phyloP scores from a whole-genome alignment of 2,113 vertebrate species.

The Hirundichthys speculiger region DNA sequence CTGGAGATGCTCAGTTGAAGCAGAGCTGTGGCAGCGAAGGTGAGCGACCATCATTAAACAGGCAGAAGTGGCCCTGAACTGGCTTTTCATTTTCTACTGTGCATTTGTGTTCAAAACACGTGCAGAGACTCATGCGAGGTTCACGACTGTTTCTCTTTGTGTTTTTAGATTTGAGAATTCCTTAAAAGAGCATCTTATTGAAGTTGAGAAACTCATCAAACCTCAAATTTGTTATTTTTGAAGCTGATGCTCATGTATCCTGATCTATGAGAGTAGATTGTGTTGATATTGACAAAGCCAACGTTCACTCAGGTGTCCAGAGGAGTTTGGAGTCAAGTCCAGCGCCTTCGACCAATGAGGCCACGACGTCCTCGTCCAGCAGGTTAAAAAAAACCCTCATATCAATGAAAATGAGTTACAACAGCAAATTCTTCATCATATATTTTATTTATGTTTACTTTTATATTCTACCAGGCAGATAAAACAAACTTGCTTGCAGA shows the following conservation, averaged over 20 bases:
- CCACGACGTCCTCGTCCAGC: constrained; percentile 18
- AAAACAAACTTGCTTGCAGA: neutral
- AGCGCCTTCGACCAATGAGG: constrained; percentile 24
- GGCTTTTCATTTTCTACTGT: too few species aligned
- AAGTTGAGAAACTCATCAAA: too few species aligned
- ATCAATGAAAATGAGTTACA: neutral
- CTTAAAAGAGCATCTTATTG: too few species aligned
- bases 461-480: neutral
- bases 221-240: too few species aligned
- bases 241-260: too few species aligned
- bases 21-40: constrained; percentile 1
- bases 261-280: too few species aligned
- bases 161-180: too few species aligned
- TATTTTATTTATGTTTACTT: neutral
- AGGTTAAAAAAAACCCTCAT: constrained; percentile 43
- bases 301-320: neutral
- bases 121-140: neutral
- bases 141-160: too few species aligned
- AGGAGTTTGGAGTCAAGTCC: constrained; percentile 34
- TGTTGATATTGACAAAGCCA: too few species aligned
- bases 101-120: neutral
- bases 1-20: constrained; percentile 1
- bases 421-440: neutral
- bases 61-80: neutral
- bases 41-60: neutral